Percentiles rank a stretch among this genome's conserved stretches.
These are phyloP conservation scores for Fragum fragum DNA, from an alignment of 2,888 invertebrate species.

Conservation along the genomic window DNA sequence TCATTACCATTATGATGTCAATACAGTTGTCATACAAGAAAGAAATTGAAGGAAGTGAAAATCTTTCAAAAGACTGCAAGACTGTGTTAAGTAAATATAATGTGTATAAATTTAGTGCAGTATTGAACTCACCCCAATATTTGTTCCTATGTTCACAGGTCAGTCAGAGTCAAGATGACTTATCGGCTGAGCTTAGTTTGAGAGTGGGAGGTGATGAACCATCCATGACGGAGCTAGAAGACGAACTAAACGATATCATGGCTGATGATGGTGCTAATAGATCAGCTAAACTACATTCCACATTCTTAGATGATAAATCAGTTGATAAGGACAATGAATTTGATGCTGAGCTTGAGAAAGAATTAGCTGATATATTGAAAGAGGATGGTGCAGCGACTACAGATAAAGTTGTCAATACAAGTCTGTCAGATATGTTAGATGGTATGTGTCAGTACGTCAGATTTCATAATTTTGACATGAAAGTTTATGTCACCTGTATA, in stretches of 20 bases:
- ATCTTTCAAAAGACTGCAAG: no score
- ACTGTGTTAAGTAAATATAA: no score
- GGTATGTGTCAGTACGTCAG: no score
- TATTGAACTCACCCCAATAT: no score
- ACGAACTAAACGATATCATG: constrained; percentile 63
- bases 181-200: constrained; percentile 47
- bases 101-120: no score
- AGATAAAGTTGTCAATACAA: background rate
- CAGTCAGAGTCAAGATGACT: constrained; percentile 59
- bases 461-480: no score
- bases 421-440: constrained; percentile 43
- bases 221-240: constrained; percentile 64
- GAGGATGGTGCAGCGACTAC: constrained; percentile 22
- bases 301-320: background rate
- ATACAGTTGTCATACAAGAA: no score
- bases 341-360: constrained; percentile 58
- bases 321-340: constrained; percentile 4
- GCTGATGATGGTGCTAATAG: constrained; percentile 22
- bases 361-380: constrained; percentile 57
- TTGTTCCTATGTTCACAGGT: constrained; percentile 46
- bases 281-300: constrained; percentile 2
- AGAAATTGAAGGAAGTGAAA: no score
- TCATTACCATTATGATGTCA: no score
- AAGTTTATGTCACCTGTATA: no score
- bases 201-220: constrained; percentile 53